Base-by-base conservation (phyloP, 2,797 vertebrate genomes). In the Manis pentadactyla region DNA sequence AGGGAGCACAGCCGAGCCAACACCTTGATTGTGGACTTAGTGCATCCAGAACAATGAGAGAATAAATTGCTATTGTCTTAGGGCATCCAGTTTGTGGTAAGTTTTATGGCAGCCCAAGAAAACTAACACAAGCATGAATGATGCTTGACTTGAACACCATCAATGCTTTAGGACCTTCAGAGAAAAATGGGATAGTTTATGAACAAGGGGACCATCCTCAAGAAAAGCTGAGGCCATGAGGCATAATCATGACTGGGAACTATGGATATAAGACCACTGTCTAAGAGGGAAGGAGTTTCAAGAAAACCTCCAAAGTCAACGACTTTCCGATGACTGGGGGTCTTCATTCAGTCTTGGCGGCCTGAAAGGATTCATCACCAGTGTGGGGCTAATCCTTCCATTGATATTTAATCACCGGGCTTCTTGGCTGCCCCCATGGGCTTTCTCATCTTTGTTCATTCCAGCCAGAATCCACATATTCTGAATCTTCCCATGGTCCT, bases 321-420 rank as follows among this genome's bases (percentile, higher is more conserved):
- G 37, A 42, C 71, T 21, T n/a, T n/a, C 81, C 55, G 39, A 81
- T 23, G 66, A 63, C 29, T 4, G 15, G 46, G 37, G 64, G 17
- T 53, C n/a, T 34, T 1, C 27, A 64, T 74, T 93, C 87, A 92
- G 46, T n/a, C 75, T 14, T 0, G 5, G 15, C 14, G 5, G 15
- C 14, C 85, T 85, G 63, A 97, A 88, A 77, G 57, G 61, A 7
- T 11, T 91, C 63, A 13, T 83, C 79, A 51, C 69, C 79, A 78
- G 27, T 6, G 27, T 6, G 46, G 34, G 3, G 29, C 68, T 95
- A 91, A 95, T 78, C 96, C 89, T 64, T 11, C 94, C 86, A 68
- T 4, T 92, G 71, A 94, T 59, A 66, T 34, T 29, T 71, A 87
- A 90, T 93, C 94, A 23, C 37, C 7, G 51, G 71, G 53, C 74